Base-by-base conservation (phyloP, 2,888 invertebrate genomes). In the Melipona beecheii region DNA sequence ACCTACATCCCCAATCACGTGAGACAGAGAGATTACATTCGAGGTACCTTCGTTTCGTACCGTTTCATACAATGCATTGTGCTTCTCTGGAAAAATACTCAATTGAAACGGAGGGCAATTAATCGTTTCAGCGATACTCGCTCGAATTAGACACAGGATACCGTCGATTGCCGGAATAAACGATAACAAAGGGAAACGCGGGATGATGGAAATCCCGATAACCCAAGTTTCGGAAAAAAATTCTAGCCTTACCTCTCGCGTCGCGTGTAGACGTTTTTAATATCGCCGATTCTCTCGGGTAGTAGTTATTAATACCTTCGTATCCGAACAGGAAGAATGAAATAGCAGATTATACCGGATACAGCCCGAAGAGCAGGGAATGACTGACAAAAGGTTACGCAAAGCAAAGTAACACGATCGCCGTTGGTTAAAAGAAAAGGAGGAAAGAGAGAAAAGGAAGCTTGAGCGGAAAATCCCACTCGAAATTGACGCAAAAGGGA, bases 351-450 rank as follows among this genome's bases (percentile, higher is more conserved):
- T 58, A 4, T 21, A 50, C 49, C 9, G 4, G 6, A 36, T 11
- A 19, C 2, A 13, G 2, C n/a, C 6, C 3, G 13, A 0, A 36
- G 9, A 15, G 5, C 27, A 27, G 27, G n/a, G 58, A 68, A 4
- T 21, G 43, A 19, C 49, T 15, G 27, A 56, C 56, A 56, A 71
- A 54, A 76, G 52, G 62, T 70, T 71, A 64, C 50, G 60, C 13
- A 60, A 68, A 21, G 50, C 52, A 19, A 62, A 27, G 62, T 76
- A 64, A 76, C 62, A 21, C 27, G 70, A 71, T 76, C 54, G 36
- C 24, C 62, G 31, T 52, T 70, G 2, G 52, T 54, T 24, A 27
- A 76, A 52, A 65, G 19, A 68, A 50, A 31, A 31, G 0, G 27
- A 36, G 36, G 1, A 43, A 9, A 9, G 9, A 1, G 9, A 0